Evolutionary conservation across 2,113 vertebrate genomes (phyloP), one percentile per base, ranked within the genome.

Genomic region (Herpetotheres cachinnans): DNA sequence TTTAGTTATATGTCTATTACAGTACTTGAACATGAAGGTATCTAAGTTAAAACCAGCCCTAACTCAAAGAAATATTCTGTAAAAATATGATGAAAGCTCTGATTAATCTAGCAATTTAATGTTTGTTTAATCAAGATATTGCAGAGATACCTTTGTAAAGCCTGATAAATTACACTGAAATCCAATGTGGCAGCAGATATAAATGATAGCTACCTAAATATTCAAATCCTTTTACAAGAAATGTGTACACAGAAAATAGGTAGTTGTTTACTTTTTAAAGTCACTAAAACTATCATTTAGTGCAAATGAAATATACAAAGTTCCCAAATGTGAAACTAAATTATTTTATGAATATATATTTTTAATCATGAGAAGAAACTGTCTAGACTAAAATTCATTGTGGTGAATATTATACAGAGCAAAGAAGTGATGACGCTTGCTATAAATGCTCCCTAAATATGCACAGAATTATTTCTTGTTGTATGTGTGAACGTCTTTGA

Each of bases 61-160:
- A 88, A 95, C 74, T 89, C 59, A 88, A 56, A 89, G 47, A 81
- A 89, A 86, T 93, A 89, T 89, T 81, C 52, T 74, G 26, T 81
- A 50, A 50, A 74, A 67, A 94, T 69, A 94, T 76, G 90, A 52
- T 81, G 74, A 94, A 97, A 96, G 38, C 40, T 93, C 72, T 44
- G 13, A 81, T 91, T 88, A 69, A 59, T 87, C 44, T 94, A 58
- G 76, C 56, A 81, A 38, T 65, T 90, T 84, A 72, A 63, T 90
- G 46, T 95, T 97, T 95, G 85, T 95, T 97, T 96, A 91, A 96
- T 93, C 55, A 95, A 76, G 46, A n/a, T 54, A 66, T 62, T 36
- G 32, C 34, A 88, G 91, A 90, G 46, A 62, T 67, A 44, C 34
- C 55, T 95, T 94, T 65, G 65, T 58, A 84, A 90, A 91, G 46